Percentiles rank a stretch among this genome's conserved stretches.
Evolutionary conservation across 1,140 invertebrate genomes (phyloP).

Genomic region (Caenorhabditis brenneri): DNA sequence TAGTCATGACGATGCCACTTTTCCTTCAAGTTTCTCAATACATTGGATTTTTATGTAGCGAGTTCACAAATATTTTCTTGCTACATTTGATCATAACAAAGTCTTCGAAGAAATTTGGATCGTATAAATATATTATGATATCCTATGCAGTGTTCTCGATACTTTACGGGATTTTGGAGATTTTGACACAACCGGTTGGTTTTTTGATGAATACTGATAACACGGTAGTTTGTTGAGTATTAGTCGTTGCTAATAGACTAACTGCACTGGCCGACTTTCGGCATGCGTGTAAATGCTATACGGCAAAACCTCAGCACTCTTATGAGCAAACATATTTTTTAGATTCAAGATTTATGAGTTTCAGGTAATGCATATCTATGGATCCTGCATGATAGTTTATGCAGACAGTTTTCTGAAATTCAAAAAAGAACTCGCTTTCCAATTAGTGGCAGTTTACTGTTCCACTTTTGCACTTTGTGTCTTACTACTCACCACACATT

Average conservation of each 20-base stretch:
- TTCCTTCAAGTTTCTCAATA: not conserved
- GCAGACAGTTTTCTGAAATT: not conserved
- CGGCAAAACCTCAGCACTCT: too few species aligned
- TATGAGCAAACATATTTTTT: too few species aligned
- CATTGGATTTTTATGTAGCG: not conserved
- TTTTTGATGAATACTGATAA: too few species aligned
- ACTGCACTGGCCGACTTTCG: too few species aligned
- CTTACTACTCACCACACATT: not conserved
- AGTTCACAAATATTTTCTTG: not conserved
- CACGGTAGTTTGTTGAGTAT: too few species aligned
- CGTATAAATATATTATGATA: not conserved
- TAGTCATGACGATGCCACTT: too few species aligned
- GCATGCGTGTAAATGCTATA: too few species aligned
- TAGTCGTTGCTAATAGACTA: too few species aligned
- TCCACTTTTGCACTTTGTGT: not conserved
- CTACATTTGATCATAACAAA: not conserved
- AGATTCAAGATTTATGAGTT: too few species aligned
- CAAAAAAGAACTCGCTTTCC: not conserved
- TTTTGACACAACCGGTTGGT: not conserved
- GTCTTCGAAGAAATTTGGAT: not conserved
- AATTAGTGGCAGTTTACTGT: not conserved
- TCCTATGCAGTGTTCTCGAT: not conserved
- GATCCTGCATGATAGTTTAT: not conserved
- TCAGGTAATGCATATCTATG: not conserved
- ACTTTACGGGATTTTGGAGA: not conserved